A percentile compares a stretch with the other conserved stretches of the same genome.
These are phyloP conservation scores for Pyxicephalus adspersus DNA, from an alignment of 2,113 vertebrate species.

Conservation along the genomic window DNA sequence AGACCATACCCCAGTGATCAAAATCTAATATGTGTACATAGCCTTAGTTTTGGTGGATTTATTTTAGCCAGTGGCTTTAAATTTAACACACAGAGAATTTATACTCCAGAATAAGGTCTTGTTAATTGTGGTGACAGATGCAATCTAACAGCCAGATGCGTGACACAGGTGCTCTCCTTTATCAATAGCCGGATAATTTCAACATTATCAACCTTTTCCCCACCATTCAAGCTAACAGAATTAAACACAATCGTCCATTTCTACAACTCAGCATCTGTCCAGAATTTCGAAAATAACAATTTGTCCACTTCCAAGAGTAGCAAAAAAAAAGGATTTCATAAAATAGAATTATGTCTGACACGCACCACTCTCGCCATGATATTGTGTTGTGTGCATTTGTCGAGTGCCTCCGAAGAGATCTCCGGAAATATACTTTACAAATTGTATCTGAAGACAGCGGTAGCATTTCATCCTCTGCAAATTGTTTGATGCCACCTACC, in stretches of 20 bases:
- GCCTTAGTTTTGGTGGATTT: no score
- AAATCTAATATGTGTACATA: no score
- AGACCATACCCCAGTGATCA: no score
- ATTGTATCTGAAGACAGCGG: constrained; percentile 34
- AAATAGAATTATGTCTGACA: constrained; percentile 28
- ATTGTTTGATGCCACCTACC: constrained; percentile 51
- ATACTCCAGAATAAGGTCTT: neutral
- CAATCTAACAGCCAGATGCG: constrained; percentile 20
- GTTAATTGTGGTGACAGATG: constrained; percentile 20
- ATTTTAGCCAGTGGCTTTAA: no score
- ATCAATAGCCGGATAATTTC: neutral
- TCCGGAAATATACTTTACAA: constrained; percentile 46
- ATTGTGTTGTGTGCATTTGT: constrained; percentile 44
- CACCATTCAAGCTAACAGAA: neutral
- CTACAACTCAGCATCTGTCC: neutral
- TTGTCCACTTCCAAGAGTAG: neutral
- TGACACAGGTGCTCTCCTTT: neutral
- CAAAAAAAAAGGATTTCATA: constrained; percentile 6
- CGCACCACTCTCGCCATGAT: constrained; percentile 17
- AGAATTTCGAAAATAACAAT: neutral
- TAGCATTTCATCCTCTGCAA: constrained; percentile 40
- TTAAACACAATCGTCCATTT: neutral
- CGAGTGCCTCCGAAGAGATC: constrained; percentile 19
- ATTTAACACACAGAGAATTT: no score
- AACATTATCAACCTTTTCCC: neutral